Evolutionary conservation across 2,888 invertebrate species (phyloP).

Genomic region (Philereme transversata): DNA sequence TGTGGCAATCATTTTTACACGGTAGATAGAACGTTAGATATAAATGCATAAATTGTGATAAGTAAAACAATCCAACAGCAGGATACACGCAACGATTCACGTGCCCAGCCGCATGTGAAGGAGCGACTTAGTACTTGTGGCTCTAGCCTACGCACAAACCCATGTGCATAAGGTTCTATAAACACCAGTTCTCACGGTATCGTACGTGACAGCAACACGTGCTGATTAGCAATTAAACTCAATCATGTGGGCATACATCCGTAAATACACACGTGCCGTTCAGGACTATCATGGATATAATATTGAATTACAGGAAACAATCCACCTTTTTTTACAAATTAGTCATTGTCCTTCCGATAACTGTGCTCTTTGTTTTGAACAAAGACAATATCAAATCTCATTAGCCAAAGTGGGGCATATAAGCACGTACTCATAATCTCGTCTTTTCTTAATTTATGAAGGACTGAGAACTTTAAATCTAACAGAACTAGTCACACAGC

Average conservation of each 20-base stretch:
- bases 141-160: constrained; percentile 38
- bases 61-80: constrained; percentile 32
- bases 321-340: constrained; percentile 28
- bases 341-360: constrained; percentile 25
- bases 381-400: constrained; percentile 22
- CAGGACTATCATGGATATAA: constrained; percentile 39
- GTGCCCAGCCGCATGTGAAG: constrained; percentile 41
- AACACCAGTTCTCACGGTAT: constrained; percentile 50
- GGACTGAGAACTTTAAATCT: neutral
- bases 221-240: constrained; percentile 64
- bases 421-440: constrained; percentile 17
- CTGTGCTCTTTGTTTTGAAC: constrained; percentile 9
- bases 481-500: constrained; percentile 10
- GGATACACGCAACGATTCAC: constrained; percentile 41
- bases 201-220: constrained; percentile 64
- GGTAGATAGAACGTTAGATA: constrained; percentile 24
- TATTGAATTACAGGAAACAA: constrained; percentile 40
- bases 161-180: constrained; percentile 31
- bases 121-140: constrained; percentile 13
- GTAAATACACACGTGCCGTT: constrained; percentile 56
- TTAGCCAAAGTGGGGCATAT: constrained; percentile 5
- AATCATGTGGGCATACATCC: constrained; percentile 61
- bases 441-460: constrained; percentile 7
- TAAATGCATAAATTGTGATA: constrained; percentile 26
- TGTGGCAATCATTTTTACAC: constrained; percentile 20